Evolutionary conservation across 2,797 vertebrate genomes (phyloP), one percentile per base, ranked within the genome.

Genomic region (Tolypeutes matacus): DNA sequence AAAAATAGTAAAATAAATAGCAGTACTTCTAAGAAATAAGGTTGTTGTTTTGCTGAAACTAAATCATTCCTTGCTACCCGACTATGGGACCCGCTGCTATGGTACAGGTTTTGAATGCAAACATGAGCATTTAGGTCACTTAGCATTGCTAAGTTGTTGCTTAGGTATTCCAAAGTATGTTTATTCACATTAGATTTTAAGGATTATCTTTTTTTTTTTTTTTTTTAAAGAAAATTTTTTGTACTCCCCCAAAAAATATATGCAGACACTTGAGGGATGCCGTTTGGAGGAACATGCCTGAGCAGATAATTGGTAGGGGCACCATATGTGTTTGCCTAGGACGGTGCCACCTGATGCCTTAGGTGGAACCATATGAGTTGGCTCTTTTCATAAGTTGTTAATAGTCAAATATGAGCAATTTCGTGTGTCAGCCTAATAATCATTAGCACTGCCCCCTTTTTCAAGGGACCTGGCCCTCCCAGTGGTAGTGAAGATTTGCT

Each of bases 1-100:
- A 39, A 58, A 77, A 49, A 36, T 42, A 76, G 70, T 42, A 15
- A 21, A 65, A 42, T 67, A 72, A 53, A 2, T 73, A 80, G 42
- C n/a, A 58, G 9, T 76, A 18, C 25, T 86, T 81, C 14, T 17
- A 65, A 95, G 93, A 82, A 67, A 8, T 21, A 49, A 51, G 27
- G 53, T 58, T 39, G 13, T 1, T 84, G 25, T 69, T 73, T 87
- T 91, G 34, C 82, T 81, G 29, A 90, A 92, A 77, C 21, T 15
- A 29, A n/a, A 76, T 72, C n/a, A 65, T 42, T 64, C 7, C 17
- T 75, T 62, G 23, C 23, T 9, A 29, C 62, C 29, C 6, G 15
- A 69, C 11, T 27, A 9, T 46, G 77, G 49, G 0, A 1, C 75
- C 49, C 39, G 83, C 72, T 60, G 39, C 73, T 56, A 0, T 18